phyloP scores from a whole-genome alignment of 2,113 vertebrate genomes.

The Zosterops japonicus region DNA sequence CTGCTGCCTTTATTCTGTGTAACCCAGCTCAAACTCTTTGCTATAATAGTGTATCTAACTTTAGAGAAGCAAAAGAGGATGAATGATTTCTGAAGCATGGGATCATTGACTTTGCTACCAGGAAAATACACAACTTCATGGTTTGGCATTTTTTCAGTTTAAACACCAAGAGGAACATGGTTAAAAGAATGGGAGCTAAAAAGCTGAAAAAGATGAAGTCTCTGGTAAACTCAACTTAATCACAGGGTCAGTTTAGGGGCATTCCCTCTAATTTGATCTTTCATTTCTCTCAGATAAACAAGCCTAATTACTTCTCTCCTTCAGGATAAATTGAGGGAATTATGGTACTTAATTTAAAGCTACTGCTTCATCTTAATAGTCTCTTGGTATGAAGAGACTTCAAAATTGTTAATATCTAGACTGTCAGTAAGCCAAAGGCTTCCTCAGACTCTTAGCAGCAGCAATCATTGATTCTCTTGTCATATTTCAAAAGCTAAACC shows the following conservation, averaged over 20 bases:
- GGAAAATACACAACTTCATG: background rate
- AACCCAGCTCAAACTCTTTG: background rate
- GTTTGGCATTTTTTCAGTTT: background rate
- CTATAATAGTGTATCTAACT: background rate
- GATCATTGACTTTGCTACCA: conserved; percentile 23
- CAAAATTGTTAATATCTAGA: conserved; percentile 8
- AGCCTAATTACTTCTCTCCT: conserved; percentile 57
- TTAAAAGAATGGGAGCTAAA: background rate
- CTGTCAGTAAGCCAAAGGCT: background rate
- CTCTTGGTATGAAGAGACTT: conserved; percentile 6
- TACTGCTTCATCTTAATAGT: conserved; percentile 42
- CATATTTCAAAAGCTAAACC: conserved; percentile 30
- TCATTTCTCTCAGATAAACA: conserved; percentile 46
- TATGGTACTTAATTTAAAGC: conserved; percentile 29
- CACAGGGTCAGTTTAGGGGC: conserved; percentile 15
- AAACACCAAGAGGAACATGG: background rate
- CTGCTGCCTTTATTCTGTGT: background rate
- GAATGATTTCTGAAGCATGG: background rate
- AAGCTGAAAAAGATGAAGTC: background rate
- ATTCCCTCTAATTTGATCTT: conserved; percentile 33
- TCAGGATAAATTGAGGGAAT: conserved; percentile 34
- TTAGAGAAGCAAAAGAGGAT: background rate
- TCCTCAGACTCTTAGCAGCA: conserved; percentile 16
- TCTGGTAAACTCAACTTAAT: background rate
- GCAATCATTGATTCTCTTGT: conserved; percentile 10